A percentile compares a stretch with the other conserved stretches of the same genome.
phyloP scores from a whole-genome alignment of 1,140 invertebrate species.

The Ceratoteleas bidentatus region DNA sequence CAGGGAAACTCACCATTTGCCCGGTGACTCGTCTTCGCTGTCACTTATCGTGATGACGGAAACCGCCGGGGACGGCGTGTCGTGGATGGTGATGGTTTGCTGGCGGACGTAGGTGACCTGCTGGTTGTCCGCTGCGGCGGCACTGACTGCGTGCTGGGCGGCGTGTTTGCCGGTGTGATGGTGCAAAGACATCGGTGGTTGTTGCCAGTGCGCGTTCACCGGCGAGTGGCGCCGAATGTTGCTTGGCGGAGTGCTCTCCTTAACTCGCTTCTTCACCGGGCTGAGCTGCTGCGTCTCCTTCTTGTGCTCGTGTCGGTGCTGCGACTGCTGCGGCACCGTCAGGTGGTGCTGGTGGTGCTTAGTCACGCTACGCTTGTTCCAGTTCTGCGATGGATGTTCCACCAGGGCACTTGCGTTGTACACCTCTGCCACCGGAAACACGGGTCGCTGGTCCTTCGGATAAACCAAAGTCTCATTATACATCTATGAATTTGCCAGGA shows the following conservation, averaged over 20 bases:
- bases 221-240: slow-evolving; percentile 80
- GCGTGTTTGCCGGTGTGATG: slow-evolving; percentile 77
- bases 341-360: slow-evolving; percentile 83
- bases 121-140: slow-evolving; percentile 79
- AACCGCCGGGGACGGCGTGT: slow-evolving; percentile 96
- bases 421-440: slow-evolving; percentile 86
- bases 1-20: slow-evolving; percentile 75
- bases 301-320: slow-evolving; percentile 84
- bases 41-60: slow-evolving; percentile 98
- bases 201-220: slow-evolving; percentile 77
- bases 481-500: not conserved
- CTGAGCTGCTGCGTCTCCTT: slow-evolving; percentile 96
- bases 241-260: slow-evolving; percentile 94
- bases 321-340: slow-evolving; percentile 79
- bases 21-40: slow-evolving; percentile 92
- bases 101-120: slow-evolving; percentile 80
- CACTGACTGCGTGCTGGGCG: slow-evolving; percentile 64
- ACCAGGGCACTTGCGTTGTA: slow-evolving; percentile 83
- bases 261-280: slow-evolving; percentile 98
- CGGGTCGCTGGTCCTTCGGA: slow-evolving; percentile 83
- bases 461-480: slow-evolving; percentile 21
- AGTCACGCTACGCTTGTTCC: slow-evolving; percentile 82
- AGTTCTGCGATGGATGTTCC: slow-evolving; percentile 81
- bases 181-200: slow-evolving; percentile 71
- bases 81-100: slow-evolving; percentile 93